Base-by-base conservation (phyloP, 2,113 vertebrate genomes). In the Neogale vison region DNA sequence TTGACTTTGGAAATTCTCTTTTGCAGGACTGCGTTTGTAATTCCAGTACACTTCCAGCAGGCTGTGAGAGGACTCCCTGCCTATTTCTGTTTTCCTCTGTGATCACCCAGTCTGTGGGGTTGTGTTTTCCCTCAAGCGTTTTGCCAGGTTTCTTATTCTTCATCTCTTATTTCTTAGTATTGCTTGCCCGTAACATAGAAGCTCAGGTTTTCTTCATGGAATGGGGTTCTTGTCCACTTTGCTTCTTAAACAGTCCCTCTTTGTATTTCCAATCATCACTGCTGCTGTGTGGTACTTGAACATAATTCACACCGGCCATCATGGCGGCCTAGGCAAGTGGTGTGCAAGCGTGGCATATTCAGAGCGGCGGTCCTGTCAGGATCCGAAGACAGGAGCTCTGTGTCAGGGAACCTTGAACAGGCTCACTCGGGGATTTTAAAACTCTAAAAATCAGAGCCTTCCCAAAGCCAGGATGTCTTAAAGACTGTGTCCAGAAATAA, bases 171-270 rank as follows among this genome's bases (percentile, higher is more conserved):
- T 95, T 98, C 98, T 76, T 95, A 96, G 97, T 97, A 96, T 93
- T 61, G 7, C 57, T 96, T 52, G 59, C 8, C 15, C 52, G 6
- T 93, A 97, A 96, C 92, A 52, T 96, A 97, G 91, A 98, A 96
- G 97, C 98, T 98, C 97, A 98, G 93, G 97, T 98, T 99, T 97
- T 87, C 98, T 98, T 98, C 97, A 93, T 94, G 97, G 97, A 98
- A 95, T 92, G 98, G 98, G 97, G 96, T 89, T 98, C 88, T 98
- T 98, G 97, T 98, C 98, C 98, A 93, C 96, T 98, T 98, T 98
- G 97, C 98, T 98, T 98, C 98, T 98, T 98, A 98, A 98, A 98
- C 98, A 98, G 97, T 98, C 98, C 98, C 98, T 98, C 97, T 98
- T 98, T 96, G 90, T 98, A 98, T 98, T 98, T 98, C 98, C 65